Evolutionary conservation across 2,797 vertebrate species (phyloP), one percentile per base, ranked within the genome.

Genomic region (Threskiornis aethiopicus): DNA sequence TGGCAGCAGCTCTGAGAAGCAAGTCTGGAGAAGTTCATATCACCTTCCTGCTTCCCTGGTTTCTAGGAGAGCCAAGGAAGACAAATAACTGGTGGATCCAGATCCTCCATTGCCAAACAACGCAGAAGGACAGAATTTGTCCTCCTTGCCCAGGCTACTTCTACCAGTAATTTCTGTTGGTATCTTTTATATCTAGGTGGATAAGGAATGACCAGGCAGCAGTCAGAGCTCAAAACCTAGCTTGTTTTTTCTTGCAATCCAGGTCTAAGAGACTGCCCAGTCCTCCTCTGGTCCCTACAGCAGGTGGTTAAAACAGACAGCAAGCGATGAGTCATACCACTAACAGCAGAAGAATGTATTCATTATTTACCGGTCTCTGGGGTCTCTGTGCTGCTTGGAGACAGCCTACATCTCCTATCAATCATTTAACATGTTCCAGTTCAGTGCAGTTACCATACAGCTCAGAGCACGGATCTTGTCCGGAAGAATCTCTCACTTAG

Each of bases 291-390:
- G 64, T 37, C 44, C 37, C 41, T 80, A 29, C 49, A 84, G 80
- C 66, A 90, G 87, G 80, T 84, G 25, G 57, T 65, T 88, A n/a
- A 66, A 94, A 22, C 52, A 91, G 66, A 26, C 29, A 83, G 54
- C 31, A 21, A 89, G 82, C 61, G 47, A 26, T 91, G 92, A 94
- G 67, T 95, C 96, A 96, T 24, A 28, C 55, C 76, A 88, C 76
- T 71, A 86, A 87, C 21, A 87, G 82, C 78, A 95, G 39, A 49
- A 93, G 49, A 69, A 80, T 39, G 14, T n/a, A 79, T 97, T 54
- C 24, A 96, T 96, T 93, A 96, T 96, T 96, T 84, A 96, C 33
- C 58, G 72, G 21, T 65, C 94, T 75, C 91, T 10, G 9, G 47
- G 89, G 84, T 39, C 64, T 57, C 72, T 16, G 16, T n/a, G 72